A percentile compares a stretch with the other conserved stretches of the same genome.
These are phyloP conservation scores for Prochilodus magdalenae DNA, from an alignment of 2,113 vertebrate species.

Conservation along the genomic window DNA sequence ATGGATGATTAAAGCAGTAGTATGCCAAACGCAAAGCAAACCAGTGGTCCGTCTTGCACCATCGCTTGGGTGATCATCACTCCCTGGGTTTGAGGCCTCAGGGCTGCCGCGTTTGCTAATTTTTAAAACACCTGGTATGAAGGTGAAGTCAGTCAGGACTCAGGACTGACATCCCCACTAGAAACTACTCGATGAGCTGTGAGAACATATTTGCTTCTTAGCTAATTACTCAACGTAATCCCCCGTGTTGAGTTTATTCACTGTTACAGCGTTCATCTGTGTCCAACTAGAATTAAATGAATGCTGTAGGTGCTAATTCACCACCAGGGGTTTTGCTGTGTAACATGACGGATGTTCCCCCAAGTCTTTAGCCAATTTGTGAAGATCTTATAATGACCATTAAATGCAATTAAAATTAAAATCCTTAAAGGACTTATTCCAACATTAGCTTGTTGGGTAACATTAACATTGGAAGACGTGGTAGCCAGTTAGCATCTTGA, in stretches of 20 bases:
- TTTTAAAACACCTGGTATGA: neutral
- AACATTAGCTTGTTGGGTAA: neutral
- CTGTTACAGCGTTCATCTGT: neutral
- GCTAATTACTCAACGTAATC: neutral
- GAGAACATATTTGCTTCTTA: neutral
- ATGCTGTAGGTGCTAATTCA: neutral
- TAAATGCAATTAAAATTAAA: neutral
- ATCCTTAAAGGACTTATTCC: neutral
- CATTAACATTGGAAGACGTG: neutral
- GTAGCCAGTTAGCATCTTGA: neutral
- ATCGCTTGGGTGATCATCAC: neutral
- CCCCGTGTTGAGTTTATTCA: neutral
- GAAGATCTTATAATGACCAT: constrained; percentile 1
- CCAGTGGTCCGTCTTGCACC: neutral
- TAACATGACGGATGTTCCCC: neutral
- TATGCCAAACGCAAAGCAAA: neutral
- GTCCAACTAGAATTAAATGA: neutral
- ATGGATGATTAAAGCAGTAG: neutral
- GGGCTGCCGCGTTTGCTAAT: neutral
- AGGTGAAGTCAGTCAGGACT: neutral
- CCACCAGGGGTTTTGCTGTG: neutral
- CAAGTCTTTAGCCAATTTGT: neutral
- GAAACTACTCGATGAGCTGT: neutral
- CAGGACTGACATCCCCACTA: neutral
- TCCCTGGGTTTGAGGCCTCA: neutral